Conservation (phyloP, 2,113 vertebrate species). For the Ardeotis arabs region DNA sequence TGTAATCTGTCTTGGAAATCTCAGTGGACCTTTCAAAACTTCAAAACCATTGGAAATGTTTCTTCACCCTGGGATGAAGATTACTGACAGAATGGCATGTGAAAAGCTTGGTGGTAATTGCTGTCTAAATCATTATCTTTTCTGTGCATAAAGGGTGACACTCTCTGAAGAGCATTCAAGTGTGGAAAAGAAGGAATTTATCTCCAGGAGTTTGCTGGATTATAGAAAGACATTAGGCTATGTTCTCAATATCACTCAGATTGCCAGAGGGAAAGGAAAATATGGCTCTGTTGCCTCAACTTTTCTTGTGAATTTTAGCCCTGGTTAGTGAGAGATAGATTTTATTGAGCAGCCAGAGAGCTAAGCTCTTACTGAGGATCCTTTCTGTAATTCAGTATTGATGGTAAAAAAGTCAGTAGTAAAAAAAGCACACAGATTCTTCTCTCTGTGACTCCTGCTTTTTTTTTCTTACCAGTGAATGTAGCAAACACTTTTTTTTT, state of each 20-base stretch:
- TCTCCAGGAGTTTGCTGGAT: not conserved
- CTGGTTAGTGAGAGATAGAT: not conserved
- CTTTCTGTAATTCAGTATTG: not conserved
- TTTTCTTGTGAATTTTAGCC: not conserved
- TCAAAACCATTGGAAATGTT: not conserved
- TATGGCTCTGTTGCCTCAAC: not conserved
- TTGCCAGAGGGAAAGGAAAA: not conserved
- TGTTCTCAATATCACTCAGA: not conserved
- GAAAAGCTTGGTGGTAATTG: conserved; percentile 1
- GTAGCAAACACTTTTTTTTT: not conserved
- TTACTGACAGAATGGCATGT: not conserved
- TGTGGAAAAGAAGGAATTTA: not conserved
- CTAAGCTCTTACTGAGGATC: not conserved
- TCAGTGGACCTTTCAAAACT: not conserved
- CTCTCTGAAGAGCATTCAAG: not conserved
- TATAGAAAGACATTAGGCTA: not conserved
- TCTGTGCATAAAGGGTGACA: not conserved
- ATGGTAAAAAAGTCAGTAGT: not conserved
- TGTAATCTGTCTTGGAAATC: not conserved
- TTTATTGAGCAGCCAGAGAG: not conserved
- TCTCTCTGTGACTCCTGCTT: not conserved
- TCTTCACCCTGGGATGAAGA: not conserved
- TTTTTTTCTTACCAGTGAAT: not conserved
- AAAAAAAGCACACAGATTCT: not conserved
- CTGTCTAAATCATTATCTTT: not conserved